Evolutionary conservation across 2,797 vertebrate species (phyloP), one percentile per base, ranked within the genome.

Genomic region (Peromyscus eremicus): DNA sequence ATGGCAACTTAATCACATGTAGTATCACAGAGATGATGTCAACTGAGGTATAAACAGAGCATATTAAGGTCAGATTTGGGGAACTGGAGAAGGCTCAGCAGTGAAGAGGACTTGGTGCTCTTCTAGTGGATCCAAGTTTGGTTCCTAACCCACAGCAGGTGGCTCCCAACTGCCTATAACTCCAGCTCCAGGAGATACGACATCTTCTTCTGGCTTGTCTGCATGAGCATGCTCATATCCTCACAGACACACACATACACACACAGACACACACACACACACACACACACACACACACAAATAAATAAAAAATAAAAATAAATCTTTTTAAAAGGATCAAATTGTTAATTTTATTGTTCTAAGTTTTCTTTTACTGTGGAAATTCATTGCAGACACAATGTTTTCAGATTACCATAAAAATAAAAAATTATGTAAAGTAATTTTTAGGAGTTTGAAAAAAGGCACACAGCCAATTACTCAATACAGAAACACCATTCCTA

Each of bases 391-490:
- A 96, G 4, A 66, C 8, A 62, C 29, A 40, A 57, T 75, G 37
- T 81, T 95, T 86, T 86, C n/a, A 71, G 52, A 86, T 37, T 27
- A 12, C 3, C 73, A 70, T 14, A 88, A 68, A 88, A 87, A 60
- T 85, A n/a, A 84, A 93, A 85, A 52, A 88, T 40, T 75, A 40
- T 13, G 0, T 76, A 43, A 79, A 82, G 81, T 27, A 62, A 34
- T n/a, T 64, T 89, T 80, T 87, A 83, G 4, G 43, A 68, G 34
- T 52, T 89, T 92, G 40, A 68, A 89, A 86, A 43, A 92, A 79
- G 17, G 57, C 23, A 17, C 10, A 25, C 17, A 55, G 83, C 37
- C 8, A 68, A 29, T 55, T 52, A 29, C 32, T 80, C n/a, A 60
- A 84, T 10, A 29, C 16, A 60, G 16, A 93, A 81, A 73, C 5